These are phyloP conservation scores for Oncorhynchus clarkii DNA, from an alignment of 2,113 vertebrate genomes.

Conservation along the genomic window DNA sequence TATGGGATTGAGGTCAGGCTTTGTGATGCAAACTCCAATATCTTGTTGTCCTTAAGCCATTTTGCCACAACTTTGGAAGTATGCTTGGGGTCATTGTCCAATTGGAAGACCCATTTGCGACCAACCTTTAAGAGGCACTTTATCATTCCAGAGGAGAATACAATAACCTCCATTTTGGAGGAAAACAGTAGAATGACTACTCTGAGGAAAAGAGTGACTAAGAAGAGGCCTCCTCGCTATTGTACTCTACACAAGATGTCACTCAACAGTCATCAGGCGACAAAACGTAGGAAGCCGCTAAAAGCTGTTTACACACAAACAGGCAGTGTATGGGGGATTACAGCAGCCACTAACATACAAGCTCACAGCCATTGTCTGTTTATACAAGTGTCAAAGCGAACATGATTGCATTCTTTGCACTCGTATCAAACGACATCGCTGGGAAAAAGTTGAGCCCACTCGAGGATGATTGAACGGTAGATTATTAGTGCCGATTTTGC, in stretches of 20 bases:
- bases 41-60: too few relatives aligned
- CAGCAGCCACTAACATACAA: conserved; percentile 1
- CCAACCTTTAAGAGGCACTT: too few relatives aligned
- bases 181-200: too few relatives aligned
- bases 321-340: background rate
- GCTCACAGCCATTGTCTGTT: conserved; percentile 44
- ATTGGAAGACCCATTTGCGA: too few relatives aligned
- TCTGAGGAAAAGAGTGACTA: too few relatives aligned
- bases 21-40: too few relatives aligned
- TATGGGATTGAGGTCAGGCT: too few relatives aligned
- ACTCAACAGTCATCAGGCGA: conserved; percentile 42
- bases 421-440: conserved; percentile 25
- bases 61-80: too few relatives aligned
- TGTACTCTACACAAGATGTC: conserved; percentile 34
- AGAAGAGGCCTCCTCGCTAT: too few relatives aligned
- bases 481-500: conserved; percentile 14
- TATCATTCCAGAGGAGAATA: too few relatives aligned
- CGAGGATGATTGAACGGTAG: conserved; percentile 14
- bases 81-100: too few relatives aligned
- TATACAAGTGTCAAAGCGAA: conserved; percentile 52
- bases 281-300: background rate
- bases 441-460: background rate
- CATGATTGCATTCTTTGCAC: conserved; percentile 2
- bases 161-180: too few relatives aligned
- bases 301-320: conserved; percentile 46